Conservation (phyloP, 2,797 vertebrate genomes). For the Leptatherina wallacei region DNA sequence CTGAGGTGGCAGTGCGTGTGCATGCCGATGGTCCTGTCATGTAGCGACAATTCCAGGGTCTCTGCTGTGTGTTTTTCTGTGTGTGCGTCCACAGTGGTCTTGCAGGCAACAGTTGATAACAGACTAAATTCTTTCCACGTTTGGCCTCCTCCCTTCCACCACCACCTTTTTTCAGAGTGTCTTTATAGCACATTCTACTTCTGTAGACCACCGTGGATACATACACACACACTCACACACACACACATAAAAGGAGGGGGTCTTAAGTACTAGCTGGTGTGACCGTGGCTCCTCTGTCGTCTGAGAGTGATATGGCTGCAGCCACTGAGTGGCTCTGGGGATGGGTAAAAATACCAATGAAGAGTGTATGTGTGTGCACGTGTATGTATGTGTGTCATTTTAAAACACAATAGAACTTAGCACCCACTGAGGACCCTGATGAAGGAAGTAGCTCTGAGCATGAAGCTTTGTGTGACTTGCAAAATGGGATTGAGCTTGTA, state of each 20-base stretch:
- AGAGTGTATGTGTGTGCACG: slow-evolving; percentile 51
- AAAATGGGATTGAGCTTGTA: slow-evolving; percentile 22
- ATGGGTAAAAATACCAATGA: slow-evolving; percentile 79
- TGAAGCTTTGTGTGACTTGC: slow-evolving; percentile 33
- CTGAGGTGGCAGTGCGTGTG: slow-evolving; percentile 50
- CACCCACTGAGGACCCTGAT: slow-evolving; percentile 45
- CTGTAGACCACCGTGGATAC: slow-evolving; percentile 53
- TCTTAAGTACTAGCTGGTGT: slow-evolving; percentile 70
- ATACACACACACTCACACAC: slow-evolving; percentile 33
- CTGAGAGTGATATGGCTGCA: slow-evolving; percentile 75
- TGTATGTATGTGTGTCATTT: slow-evolving; percentile 49
- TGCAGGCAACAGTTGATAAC: slow-evolving; percentile 75
- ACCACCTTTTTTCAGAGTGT: slow-evolving; percentile 49
- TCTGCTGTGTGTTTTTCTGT: slow-evolving; percentile 46
- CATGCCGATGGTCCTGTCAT: slow-evolving; percentile 52
- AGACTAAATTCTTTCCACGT: slow-evolving; percentile 74
- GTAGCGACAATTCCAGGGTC: slow-evolving; percentile 60
- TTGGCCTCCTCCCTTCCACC: slow-evolving; percentile 50
- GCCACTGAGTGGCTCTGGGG: slow-evolving; percentile 73
- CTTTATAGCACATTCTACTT: slow-evolving; percentile 62
- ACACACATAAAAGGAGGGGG: slow-evolving; percentile 18
- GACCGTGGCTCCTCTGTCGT: slow-evolving; percentile 70
- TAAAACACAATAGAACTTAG: slow-evolving; percentile 71
- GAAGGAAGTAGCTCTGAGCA: slow-evolving; percentile 46
- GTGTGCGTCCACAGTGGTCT: slow-evolving; percentile 43